Evolutionary conservation across 2,888 invertebrate species (phyloP), one percentile per base, ranked within the genome.

Genomic region (Urechis unicinctus): DNA sequence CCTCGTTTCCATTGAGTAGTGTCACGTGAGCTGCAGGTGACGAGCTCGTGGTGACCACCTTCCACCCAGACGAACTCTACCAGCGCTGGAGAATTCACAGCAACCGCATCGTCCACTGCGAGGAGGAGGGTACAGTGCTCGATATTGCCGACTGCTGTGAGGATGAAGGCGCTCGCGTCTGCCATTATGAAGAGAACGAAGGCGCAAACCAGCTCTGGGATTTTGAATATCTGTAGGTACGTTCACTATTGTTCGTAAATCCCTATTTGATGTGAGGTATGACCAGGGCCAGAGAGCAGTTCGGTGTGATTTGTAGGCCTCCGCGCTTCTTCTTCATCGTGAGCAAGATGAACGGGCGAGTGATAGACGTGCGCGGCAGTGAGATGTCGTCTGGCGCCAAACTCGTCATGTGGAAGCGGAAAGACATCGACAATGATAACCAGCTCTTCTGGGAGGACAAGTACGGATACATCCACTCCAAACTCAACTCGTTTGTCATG

Each of bases 361-460:
- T 61, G 9, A 43, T 62, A 41, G 62, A 62, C 45, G 53, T 62
- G 9, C 24, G 53, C 22, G 59, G 59, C 9, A 61, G 52, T 1
- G 24, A 26, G 22, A 25, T 9, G n/a, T 21, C 31, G n/a, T 55
- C 58, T 17, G 62, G 62, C 1, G 42, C 59, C 5, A 26, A n/a
- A 30, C 48, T 61, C 3, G 52, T 61, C 24, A 49, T 52, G 31
- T 61, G 50, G 49, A 1, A 46, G n/a, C n/a, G 49, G 53, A 43
- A 50, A 22, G 52, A 48, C 30, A 29, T 42, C 13, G 47, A 44
- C 30, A 50, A 59, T 2, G 53, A 47, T 42, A 61, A 61, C 52
- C 61, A 61, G 50, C 59, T 56, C 26, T 61, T 57, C 58, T 60
- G 58, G 44, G 53, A 57, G 17, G 61, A 61, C 26, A 22, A n/a